These are phyloP conservation scores for Thamnophis elegans DNA, from an alignment of 2,797 vertebrate genomes.

Conservation along the genomic window DNA sequence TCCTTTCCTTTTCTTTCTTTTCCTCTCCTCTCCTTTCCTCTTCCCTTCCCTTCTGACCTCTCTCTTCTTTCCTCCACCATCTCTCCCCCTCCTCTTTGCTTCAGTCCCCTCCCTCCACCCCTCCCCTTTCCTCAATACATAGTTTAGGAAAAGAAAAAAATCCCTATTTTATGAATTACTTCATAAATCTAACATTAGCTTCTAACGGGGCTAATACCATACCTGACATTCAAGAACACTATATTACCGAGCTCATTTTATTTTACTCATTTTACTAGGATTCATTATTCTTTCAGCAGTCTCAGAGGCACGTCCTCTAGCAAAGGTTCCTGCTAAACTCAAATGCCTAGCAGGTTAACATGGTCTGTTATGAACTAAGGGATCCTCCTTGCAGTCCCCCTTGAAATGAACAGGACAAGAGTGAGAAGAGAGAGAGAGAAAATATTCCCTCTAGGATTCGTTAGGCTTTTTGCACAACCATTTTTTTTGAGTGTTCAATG, in stretches of 20 bases:
- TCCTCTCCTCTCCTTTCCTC: too few species aligned
- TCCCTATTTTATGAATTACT: not conserved
- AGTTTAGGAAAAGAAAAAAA: not conserved
- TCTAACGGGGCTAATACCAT: not conserved
- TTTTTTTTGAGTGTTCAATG: not conserved
- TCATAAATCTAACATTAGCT: not conserved
- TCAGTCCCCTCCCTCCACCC: too few species aligned
- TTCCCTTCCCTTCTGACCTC: too few species aligned
- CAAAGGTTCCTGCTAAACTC: not conserved
- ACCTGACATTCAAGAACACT: not conserved
- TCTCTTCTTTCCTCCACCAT: too few species aligned
- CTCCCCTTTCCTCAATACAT: not conserved
- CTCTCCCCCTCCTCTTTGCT: too few species aligned
- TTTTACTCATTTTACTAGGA: not conserved
- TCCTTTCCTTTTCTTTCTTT: too few species aligned
- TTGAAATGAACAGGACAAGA: not conserved
- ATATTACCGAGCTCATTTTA: not conserved
- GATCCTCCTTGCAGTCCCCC: not conserved
- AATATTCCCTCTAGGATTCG: not conserved
- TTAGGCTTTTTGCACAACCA: not conserved
- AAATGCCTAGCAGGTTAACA: not conserved
- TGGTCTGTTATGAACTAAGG: not conserved
- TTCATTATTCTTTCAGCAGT: not conserved
- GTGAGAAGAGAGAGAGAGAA: not conserved
- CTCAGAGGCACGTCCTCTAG: not conserved